phyloP scores from a whole-genome alignment of 2,797 vertebrate genomes.

The Acipenser oxyrinchus region DNA sequence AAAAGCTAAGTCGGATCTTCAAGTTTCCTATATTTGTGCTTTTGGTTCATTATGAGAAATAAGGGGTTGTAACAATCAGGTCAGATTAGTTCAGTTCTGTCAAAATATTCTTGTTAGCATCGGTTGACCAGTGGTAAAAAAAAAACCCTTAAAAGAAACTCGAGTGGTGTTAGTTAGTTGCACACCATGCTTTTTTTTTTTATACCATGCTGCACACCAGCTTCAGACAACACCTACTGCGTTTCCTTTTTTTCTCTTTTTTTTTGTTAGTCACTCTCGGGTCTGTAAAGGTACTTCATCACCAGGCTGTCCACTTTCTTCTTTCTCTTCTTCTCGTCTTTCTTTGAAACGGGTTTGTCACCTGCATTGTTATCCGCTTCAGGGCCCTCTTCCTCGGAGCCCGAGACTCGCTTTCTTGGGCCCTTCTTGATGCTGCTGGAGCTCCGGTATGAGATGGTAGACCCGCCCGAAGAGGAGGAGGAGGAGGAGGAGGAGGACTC shows the following conservation, averaged over 20 bases:
- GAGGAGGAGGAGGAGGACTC: slow-evolving; percentile 62
- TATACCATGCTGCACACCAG: slow-evolving; percentile 45
- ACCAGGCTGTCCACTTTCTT: slow-evolving; percentile 87
- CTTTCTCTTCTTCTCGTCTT: slow-evolving; percentile 80
- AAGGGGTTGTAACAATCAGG: no score
- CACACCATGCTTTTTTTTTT: slow-evolving; percentile 50
- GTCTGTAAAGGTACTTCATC: slow-evolving; percentile 95
- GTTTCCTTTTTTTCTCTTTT: no score
- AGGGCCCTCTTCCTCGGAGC: slow-evolving; percentile 33
- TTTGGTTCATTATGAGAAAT: no score
- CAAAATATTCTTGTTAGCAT: no score
- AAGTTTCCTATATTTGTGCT: no score
- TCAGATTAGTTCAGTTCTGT: no score
- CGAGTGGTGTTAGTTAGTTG: slow-evolving; percentile 42
- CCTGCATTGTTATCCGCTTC: slow-evolving; percentile 26
- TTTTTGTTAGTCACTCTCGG: slow-evolving; percentile 82
- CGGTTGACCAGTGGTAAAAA: no score
- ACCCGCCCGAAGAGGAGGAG: slow-evolving; percentile 66
- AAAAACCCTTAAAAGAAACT: no score
- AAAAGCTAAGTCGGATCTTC: no score
- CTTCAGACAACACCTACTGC: slow-evolving; percentile 69
- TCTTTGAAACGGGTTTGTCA: slow-evolving; percentile 49
- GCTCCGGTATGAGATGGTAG: slow-evolving; percentile 80
- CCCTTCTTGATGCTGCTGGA: slow-evolving; percentile 80
- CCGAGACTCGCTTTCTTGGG: slow-evolving; percentile 39